Evolutionary conservation across 2,888 invertebrate genomes (phyloP).

Genomic region (Endotricha flammealis): DNA sequence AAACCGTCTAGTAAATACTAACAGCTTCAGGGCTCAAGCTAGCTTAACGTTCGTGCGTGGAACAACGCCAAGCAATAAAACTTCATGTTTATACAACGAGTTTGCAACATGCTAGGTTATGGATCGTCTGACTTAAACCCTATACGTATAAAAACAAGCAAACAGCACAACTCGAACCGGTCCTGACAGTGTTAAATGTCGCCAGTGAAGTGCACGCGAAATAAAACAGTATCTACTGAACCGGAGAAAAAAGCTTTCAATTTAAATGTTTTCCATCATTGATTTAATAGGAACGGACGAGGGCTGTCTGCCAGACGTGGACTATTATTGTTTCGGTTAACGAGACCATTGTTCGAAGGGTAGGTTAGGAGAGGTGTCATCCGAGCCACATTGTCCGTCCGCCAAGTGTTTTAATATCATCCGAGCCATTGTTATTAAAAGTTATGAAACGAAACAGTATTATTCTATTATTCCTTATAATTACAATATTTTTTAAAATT

Average conservation of each 20-base stretch:
- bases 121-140: conserved; percentile 39
- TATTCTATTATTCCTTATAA: conserved; percentile 3
- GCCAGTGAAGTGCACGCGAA: conserved; percentile 13
- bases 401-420: conserved; percentile 52
- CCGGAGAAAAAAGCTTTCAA: conserved; percentile 34
- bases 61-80: conserved; percentile 76
- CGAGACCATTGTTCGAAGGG: conserved; percentile 58
- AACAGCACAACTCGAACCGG: conserved; percentile 33
- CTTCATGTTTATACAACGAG: conserved; percentile 70
- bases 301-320: conserved; percentile 33
- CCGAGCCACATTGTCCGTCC: conserved; percentile 52
- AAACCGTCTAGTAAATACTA: conserved; percentile 60
- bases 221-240: conserved; percentile 2
- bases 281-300: conserved; percentile 31
- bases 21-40: conserved; percentile 52
- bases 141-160: conserved; percentile 25
- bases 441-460: conserved; percentile 12
- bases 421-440: conserved; percentile 36
- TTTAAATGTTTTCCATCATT: conserved; percentile 44
- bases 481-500: neutral
- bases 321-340: conserved; percentile 63
- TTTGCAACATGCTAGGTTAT: conserved; percentile 60
- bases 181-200: conserved; percentile 35
- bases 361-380: conserved; percentile 49
- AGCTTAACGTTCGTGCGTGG: conserved; percentile 70